These are phyloP conservation scores for Onchidella celtica DNA, from an alignment of 2,888 invertebrate genomes.

Conservation along the genomic window DNA sequence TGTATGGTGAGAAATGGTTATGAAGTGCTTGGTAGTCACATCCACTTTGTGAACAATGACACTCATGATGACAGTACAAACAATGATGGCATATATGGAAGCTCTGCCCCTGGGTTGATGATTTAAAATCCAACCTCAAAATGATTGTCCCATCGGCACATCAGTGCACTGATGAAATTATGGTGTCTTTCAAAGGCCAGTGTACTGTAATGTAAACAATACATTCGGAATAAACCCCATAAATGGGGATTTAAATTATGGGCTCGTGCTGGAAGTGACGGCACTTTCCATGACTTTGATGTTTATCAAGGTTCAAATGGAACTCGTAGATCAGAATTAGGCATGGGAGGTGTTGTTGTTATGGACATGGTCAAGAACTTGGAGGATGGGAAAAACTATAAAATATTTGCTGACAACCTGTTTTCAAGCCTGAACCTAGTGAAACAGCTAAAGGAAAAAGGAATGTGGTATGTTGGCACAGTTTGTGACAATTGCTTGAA, in stretches of 20 bases:
- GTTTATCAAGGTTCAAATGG: constrained; percentile 38
- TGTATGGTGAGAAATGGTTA: constrained; percentile 49
- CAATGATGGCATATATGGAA: constrained; percentile 50
- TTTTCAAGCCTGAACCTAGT: constrained; percentile 42
- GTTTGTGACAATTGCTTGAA: constrained; percentile 48
- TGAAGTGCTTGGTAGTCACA: constrained; percentile 16
- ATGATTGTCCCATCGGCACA: constrained; percentile 65
- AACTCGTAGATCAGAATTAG: constrained; percentile 13
- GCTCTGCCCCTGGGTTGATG: constrained; percentile 51
- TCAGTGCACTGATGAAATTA: constrained; percentile 66
- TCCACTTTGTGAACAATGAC: constrained; percentile 48
- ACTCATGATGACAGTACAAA: constrained; percentile 36
- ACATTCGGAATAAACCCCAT: constrained; percentile 52
- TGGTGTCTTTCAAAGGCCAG: constrained; percentile 70
- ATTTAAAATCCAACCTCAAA: constrained; percentile 40
- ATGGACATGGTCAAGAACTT: constrained; percentile 34
- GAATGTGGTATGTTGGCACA: constrained; percentile 48
- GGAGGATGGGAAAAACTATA: constrained; percentile 44
- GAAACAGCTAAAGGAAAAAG: constrained; percentile 38
- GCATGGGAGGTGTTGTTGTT: constrained; percentile 49
- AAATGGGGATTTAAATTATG: constrained; percentile 56
- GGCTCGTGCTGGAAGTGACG: constrained; percentile 54
- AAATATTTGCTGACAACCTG: constrained; percentile 53
- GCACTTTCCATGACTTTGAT: constrained; percentile 49
- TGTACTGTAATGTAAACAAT: constrained; percentile 52